A percentile compares a stretch with the other conserved stretches of the same genome.
These are phyloP conservation scores for Thymelicus lineola DNA, from an alignment of 2,888 invertebrate genomes.

Conservation along the genomic window DNA sequence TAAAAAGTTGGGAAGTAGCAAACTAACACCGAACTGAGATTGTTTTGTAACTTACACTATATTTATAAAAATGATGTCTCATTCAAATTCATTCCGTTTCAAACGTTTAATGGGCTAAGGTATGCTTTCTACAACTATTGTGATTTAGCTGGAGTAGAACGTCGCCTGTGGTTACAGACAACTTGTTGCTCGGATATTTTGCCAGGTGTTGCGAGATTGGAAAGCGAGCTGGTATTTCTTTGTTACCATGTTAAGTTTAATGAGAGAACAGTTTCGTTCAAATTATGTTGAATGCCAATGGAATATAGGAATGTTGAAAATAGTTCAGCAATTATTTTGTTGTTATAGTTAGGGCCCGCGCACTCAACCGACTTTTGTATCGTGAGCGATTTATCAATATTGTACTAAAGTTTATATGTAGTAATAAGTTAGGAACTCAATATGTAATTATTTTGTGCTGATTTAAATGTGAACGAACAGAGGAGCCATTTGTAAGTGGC, in stretches of 20 bases:
- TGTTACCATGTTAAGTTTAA: slow-evolving; percentile 23
- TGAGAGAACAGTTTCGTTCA: slow-evolving; percentile 25
- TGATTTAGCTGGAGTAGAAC: slow-evolving; percentile 5
- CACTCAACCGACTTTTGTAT: no score
- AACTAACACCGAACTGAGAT: no score
- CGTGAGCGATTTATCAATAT: no score
- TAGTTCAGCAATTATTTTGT: no score
- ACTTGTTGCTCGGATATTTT: slow-evolving; percentile 25
- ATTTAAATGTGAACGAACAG: no score
- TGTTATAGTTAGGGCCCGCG: no score
- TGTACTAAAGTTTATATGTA: no score
- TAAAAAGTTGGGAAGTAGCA: no score
- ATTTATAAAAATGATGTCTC: neutral
- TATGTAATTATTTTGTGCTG: no score
- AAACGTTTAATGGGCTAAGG: neutral
- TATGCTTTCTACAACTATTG: slow-evolving; percentile 15
- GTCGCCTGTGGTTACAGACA: slow-evolving; percentile 11
- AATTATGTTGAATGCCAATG: slow-evolving; percentile 6
- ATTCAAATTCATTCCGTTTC: neutral
- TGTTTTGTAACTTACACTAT: neutral
- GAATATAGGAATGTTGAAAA: slow-evolving; percentile 1
- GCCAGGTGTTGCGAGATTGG: slow-evolving; percentile 26
- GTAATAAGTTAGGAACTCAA: no score
- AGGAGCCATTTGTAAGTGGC: no score
- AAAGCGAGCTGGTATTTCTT: slow-evolving; percentile 26